Evolutionary conservation across 2,113 vertebrate genomes (phyloP).

Genomic region (Nyctereutes procyonoides): DNA sequence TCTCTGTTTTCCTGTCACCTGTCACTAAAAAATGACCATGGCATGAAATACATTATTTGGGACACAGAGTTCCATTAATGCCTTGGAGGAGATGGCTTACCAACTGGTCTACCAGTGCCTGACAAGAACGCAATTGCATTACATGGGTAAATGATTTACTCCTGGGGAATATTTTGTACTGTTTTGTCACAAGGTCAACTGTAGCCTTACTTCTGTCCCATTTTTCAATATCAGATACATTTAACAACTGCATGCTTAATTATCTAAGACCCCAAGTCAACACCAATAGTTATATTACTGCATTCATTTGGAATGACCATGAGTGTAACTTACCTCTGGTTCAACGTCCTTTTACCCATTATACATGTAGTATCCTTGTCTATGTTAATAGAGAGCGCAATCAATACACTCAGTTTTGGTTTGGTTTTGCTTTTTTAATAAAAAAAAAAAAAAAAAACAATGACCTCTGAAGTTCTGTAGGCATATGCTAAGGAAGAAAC

Average conservation of each 20-base stretch:
- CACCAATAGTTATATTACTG: background rate
- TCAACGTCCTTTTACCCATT: background rate
- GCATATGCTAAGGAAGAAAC: background rate
- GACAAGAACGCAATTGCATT: conserved; percentile 75
- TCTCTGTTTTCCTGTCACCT: background rate
- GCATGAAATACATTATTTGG: conserved; percentile 17
- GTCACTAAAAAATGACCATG: background rate
- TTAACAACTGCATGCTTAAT: conserved; percentile 54
- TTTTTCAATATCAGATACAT: conserved; percentile 58
- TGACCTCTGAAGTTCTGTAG: background rate
- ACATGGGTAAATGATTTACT: conserved; percentile 73
- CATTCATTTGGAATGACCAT: conserved; percentile 38
- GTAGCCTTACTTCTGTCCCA: conserved; percentile 56
- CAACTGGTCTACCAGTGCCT: conserved; percentile 31
- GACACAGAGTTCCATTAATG: conserved; percentile 51
- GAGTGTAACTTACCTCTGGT: background rate
- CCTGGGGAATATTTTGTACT: conserved; percentile 47
- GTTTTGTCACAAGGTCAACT: conserved; percentile 69
- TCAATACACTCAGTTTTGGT: background rate
- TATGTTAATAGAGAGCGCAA: background rate
- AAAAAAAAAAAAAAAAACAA: background rate
- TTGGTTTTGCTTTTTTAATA: background rate
- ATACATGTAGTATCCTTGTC: background rate
- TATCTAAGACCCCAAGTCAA: conserved; percentile 41
- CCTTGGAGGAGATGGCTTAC: conserved; percentile 40